Evolutionary conservation across 2,113 vertebrate species (phyloP).

Genomic region (Arothron firmamentum): DNA sequence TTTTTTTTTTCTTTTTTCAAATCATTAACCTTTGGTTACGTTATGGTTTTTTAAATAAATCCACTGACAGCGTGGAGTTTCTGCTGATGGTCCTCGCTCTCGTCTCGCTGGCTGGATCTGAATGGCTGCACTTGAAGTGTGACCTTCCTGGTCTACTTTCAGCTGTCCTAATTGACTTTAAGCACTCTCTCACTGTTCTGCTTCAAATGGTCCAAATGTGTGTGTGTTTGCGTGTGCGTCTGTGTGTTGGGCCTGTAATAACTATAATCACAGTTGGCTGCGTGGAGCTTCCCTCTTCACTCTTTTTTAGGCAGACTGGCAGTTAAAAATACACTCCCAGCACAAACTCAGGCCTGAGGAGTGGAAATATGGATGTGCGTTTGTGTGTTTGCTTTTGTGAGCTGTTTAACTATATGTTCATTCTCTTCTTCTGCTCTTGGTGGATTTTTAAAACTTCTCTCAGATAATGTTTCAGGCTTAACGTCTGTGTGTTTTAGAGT

Average conservation of each 20-base stretch:
- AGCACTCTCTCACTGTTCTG: constrained; percentile 41
- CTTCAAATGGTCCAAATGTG: constrained; percentile 34
- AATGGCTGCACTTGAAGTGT: constrained; percentile 16
- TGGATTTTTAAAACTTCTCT: constrained; percentile 6
- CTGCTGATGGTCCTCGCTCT: background rate
- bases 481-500: background rate
- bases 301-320: constrained; percentile 60
- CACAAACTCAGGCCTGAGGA: constrained; percentile 43
- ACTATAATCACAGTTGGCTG: constrained; percentile 72
- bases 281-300: constrained; percentile 62
- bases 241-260: constrained; percentile 59
- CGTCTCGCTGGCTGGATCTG: background rate
- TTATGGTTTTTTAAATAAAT: background rate
- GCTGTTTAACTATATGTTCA: constrained; percentile 7
- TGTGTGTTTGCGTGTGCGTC: constrained; percentile 22
- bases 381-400: constrained; percentile 43
- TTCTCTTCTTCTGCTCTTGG: background rate
- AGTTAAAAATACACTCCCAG: constrained; percentile 66
- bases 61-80: background rate
- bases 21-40: background rate
- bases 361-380: constrained; percentile 46
- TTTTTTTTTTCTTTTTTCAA: background rate
- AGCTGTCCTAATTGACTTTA: constrained; percentile 50
- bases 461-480: constrained; percentile 4
- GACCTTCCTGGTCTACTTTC: constrained; percentile 38